A percentile compares a stretch with the other conserved stretches of the same genome.
phyloP scores from a whole-genome alignment of 2,113 vertebrate genomes.

The Elachura formosa region DNA sequence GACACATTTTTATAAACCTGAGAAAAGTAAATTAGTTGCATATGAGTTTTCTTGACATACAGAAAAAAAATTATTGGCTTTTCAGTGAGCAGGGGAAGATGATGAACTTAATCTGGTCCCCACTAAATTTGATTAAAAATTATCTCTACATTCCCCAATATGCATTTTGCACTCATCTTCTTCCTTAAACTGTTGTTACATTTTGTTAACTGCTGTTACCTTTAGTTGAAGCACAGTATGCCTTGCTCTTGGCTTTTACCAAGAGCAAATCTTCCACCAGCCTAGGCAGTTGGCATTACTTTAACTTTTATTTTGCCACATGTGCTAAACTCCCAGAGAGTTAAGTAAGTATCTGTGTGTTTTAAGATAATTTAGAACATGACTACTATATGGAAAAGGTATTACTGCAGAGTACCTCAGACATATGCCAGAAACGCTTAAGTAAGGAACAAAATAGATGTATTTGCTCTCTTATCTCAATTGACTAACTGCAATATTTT shows the following conservation, averaged over 20 bases:
- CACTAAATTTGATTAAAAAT: neutral
- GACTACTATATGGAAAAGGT: neutral
- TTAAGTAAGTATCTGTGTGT: neutral
- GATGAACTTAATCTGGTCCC: neutral
- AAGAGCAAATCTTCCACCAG: neutral
- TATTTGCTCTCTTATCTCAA: neutral
- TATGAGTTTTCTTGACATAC: neutral
- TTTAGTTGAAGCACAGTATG: neutral
- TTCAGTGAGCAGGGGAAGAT: neutral
- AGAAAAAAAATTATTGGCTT: neutral
- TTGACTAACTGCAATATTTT: neutral
- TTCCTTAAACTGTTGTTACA: neutral
- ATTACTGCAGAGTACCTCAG: neutral
- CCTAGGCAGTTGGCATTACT: neutral
- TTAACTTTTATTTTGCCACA: neutral
- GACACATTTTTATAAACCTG: neutral
- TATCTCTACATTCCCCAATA: neutral
- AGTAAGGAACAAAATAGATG: neutral
- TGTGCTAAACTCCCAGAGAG: fast-evolving
- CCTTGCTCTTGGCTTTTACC: too few relatives aligned
- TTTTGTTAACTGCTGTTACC: neutral
- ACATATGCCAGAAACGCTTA: neutral
- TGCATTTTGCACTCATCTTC: neutral
- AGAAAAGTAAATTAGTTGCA: neutral
- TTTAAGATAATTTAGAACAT: neutral